Evolutionary conservation across 2,113 vertebrate genomes (phyloP).

Genomic region (Perca fluviatilis): DNA sequence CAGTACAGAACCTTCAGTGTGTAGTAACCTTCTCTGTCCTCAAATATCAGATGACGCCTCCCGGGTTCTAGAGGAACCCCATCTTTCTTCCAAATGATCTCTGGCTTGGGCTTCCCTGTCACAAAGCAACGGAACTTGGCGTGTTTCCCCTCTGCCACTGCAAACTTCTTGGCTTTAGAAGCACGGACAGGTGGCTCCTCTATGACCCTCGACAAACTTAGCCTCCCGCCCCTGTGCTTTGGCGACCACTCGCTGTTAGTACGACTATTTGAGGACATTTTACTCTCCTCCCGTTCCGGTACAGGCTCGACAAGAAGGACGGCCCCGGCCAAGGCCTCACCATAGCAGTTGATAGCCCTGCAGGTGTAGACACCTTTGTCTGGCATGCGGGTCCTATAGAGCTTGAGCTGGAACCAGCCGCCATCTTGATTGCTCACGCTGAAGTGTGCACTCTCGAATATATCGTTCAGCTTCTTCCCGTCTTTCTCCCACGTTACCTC

Average conservation of each 20-base stretch:
- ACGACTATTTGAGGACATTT: conserved; percentile 58
- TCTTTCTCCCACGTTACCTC: conserved; percentile 93
- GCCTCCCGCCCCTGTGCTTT: conserved; percentile 60
- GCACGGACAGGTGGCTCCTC: conserved; percentile 62
- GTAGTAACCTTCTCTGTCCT: conserved; percentile 95
- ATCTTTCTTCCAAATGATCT: conserved; percentile 96
- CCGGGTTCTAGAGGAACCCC: conserved; percentile 82
- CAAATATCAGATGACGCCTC: conserved; percentile 92
- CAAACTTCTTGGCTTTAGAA: conserved; percentile 89
- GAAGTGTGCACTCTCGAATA: conserved; percentile 94
- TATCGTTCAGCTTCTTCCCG: conserved; percentile 88
- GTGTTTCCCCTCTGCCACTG: conserved; percentile 92
- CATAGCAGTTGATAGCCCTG: conserved; percentile 86
- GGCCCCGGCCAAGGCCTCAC: conserved; percentile 87
- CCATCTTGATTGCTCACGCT: conserved; percentile 78
- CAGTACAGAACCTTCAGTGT: conserved; percentile 97
- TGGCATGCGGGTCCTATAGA: conserved; percentile 85
- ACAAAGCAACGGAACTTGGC: conserved; percentile 97
- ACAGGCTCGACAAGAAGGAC: conserved; percentile 89
- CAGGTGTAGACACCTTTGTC: conserved; percentile 95
- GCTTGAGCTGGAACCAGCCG: conserved; percentile 89
- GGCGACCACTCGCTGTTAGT: conserved; percentile 64
- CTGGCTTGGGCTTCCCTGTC: conserved; percentile 96
- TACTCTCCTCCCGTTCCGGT: conserved; percentile 55
- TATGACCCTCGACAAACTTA: conserved; percentile 18